phyloP scores from a whole-genome alignment of 2,797 vertebrate species.

The Halcyon chelicuti region DNA sequence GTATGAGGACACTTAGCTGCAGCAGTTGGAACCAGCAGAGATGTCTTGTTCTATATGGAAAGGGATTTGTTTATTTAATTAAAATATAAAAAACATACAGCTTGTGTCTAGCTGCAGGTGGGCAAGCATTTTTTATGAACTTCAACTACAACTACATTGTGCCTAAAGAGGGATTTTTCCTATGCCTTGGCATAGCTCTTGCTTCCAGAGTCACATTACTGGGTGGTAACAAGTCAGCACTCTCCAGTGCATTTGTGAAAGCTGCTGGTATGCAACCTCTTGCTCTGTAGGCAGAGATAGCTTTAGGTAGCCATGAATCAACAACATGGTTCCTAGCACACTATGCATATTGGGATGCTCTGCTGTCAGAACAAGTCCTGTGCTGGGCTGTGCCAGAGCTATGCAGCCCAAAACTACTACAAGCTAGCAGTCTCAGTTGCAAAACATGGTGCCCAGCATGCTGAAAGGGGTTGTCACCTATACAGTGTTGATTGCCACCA shows the following conservation, averaged over 20 bases:
- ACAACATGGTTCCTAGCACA: not conserved
- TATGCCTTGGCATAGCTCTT: not conserved
- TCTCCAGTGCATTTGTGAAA: not conserved
- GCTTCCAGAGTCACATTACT: not conserved
- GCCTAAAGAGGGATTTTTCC: not conserved
- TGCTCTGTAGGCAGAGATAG: not conserved
- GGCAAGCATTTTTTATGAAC: not conserved
- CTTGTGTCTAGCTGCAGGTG: not conserved
- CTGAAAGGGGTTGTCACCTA: not conserved
- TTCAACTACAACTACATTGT: not conserved
- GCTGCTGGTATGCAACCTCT: fast-evolving
- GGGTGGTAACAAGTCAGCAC: not conserved
- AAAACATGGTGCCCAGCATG: not conserved
- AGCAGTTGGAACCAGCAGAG: not conserved
- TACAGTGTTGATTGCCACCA: not conserved
- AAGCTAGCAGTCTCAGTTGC: not conserved
- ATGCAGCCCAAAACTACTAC: not conserved
- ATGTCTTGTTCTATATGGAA: not conserved
- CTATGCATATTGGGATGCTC: too few relatives aligned
- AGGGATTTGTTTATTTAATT: not conserved
- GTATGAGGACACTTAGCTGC: not conserved
- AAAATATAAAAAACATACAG: not conserved
- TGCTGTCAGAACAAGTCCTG: not conserved
- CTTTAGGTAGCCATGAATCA: not conserved
- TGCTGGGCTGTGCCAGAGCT: fast-evolving